Conservation (phyloP, 2,888 invertebrate species). For the Hirtodrosophila trivittata region DNA sequence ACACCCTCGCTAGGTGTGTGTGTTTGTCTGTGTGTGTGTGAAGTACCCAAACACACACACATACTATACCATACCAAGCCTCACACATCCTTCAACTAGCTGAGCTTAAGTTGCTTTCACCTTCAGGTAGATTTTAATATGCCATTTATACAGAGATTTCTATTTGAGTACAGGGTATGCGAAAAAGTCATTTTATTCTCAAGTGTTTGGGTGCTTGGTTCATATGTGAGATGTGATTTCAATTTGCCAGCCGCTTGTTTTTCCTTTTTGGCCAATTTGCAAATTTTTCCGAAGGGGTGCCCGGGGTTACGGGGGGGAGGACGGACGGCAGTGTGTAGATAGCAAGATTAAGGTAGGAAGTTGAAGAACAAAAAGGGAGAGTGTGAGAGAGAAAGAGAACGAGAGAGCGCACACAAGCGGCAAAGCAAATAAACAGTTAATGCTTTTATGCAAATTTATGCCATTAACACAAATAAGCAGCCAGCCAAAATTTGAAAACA, state of each 20-base stretch:
- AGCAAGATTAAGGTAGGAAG: constrained; percentile 48
- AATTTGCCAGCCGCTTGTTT: constrained; percentile 58
- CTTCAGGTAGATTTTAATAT: too few species aligned
- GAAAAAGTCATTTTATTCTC: constrained; percentile 54
- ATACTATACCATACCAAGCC: too few species aligned
- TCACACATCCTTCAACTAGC: too few species aligned
- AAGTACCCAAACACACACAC: too few species aligned
- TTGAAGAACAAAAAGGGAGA: constrained; percentile 1
- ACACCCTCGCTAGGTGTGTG: too few species aligned
- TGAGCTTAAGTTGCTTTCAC: too few species aligned
- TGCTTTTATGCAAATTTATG: constrained; percentile 81
- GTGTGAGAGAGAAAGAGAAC: constrained; percentile 7
- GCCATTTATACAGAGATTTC: too few species aligned
- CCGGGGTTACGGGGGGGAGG: neutral
- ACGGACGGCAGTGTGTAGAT: constrained; percentile 9
- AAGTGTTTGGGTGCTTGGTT: constrained; percentile 35
- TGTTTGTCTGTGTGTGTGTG: too few species aligned
- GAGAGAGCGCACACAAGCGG: constrained; percentile 46
- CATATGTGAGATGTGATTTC: constrained; percentile 72
- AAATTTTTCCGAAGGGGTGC: constrained; percentile 61
- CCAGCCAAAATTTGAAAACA: constrained; percentile 78
- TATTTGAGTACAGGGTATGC: neutral
- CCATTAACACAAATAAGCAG: constrained; percentile 79
- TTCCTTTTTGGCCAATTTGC: constrained; percentile 73
- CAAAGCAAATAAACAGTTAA: constrained; percentile 80